Conservation (phyloP, 2,888 invertebrate genomes). For the Cylindroiulus punctatus region DNA sequence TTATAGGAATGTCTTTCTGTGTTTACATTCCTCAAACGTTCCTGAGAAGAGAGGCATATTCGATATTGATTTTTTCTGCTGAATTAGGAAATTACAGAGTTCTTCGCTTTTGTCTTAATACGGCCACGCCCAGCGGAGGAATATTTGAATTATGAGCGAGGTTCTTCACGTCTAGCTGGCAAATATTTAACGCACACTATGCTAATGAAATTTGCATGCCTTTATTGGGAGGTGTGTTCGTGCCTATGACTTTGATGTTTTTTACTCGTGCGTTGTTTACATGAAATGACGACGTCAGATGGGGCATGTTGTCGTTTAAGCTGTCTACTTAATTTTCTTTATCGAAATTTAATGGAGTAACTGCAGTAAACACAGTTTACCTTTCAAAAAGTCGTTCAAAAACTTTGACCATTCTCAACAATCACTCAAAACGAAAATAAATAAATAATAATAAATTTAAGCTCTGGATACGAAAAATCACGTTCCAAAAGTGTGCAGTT, state of each 20-base stretch:
- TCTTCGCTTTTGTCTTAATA: constrained; percentile 19
- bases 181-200: neutral
- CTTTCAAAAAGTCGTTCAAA: too few species aligned
- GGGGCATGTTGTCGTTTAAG: neutral
- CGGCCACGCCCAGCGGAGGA: neutral
- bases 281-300: neutral
- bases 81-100: constrained; percentile 24
- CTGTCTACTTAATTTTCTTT: too few species aligned
- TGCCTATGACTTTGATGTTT: neutral
- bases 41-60: constrained; percentile 6
- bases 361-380: too few species aligned
- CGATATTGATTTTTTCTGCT: neutral
- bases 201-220: neutral
- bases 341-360: too few species aligned
- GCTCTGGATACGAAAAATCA: too few species aligned
- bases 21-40: neutral
- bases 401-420: too few species aligned
- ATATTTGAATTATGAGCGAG: neutral
- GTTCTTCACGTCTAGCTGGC: constrained; percentile 11
- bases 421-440: too few species aligned
- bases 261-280: neutral
- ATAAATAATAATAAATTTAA: too few species aligned
- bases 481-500: too few species aligned
- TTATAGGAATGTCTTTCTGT: constrained; percentile 14
- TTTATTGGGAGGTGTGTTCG: neutral